These are phyloP conservation scores for Marmota flaviventris DNA, from an alignment of 2,113 vertebrate genomes.

Conservation along the genomic window DNA sequence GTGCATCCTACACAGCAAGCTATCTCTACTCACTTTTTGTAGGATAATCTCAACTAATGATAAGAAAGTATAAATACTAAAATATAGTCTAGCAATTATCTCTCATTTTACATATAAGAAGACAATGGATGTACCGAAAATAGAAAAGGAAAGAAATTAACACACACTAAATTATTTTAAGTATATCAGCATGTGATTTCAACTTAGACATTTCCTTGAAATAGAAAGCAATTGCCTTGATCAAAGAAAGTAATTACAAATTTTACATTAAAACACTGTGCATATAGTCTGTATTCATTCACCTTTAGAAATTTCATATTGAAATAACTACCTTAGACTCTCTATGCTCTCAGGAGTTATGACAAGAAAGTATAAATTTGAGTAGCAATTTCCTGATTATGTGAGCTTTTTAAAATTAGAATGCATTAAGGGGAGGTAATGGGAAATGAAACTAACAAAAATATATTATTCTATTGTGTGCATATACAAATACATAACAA, in stretches of 20 bases:
- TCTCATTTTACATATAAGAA: constrained; percentile 42
- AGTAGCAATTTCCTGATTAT: background rate
- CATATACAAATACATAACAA: too few relatives aligned
- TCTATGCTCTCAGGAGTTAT: background rate
- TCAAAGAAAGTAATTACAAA: constrained; percentile 4
- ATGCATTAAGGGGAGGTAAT: too few relatives aligned
- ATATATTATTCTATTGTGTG: too few relatives aligned
- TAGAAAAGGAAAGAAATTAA: constrained; percentile 42
- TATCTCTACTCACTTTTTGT: background rate
- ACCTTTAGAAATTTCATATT: constrained; percentile 51
- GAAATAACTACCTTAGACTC: constrained; percentile 37
- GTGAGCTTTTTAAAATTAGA: background rate
- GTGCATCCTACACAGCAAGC: background rate
- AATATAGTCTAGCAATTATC: background rate
- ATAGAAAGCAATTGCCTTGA: background rate
- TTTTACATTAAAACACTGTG: background rate
- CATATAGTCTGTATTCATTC: background rate
- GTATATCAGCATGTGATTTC: constrained; percentile 14
- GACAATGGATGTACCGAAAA: constrained; percentile 13
- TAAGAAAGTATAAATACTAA: background rate
- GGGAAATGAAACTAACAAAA: too few relatives aligned
- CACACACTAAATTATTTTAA: background rate
- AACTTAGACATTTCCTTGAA: background rate
- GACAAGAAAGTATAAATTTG: constrained; percentile 34
- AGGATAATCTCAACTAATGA: background rate